Base-by-base conservation (phyloP, 2,113 vertebrate genomes). In the Gallinago undulata region DNA sequence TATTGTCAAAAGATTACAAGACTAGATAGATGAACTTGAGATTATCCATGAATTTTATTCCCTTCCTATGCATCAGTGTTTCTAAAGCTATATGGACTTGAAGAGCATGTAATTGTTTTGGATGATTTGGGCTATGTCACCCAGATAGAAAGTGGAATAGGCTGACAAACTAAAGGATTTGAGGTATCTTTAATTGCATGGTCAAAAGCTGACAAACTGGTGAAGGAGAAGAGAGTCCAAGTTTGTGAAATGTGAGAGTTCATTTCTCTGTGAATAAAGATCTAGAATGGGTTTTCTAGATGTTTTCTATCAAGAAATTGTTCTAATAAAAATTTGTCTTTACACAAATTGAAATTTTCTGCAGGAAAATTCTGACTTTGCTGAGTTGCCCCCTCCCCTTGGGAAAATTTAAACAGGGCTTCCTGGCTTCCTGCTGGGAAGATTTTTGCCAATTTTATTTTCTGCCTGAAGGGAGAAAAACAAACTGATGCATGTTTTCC, bases 381-480 rank as follows among this genome's bases (percentile, higher is more conserved):
- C 59, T 67, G 59, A 77, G 47, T 62, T 93, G 37, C n/a, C 43
- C 70, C 50, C 31, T 87, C 70, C 87, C 81, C 63, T 56, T 91
- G 86, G 94, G 93, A 96, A 94, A 91, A 96, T 91, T 94, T 84
- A 94, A 92, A 80, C 83, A 87, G 74, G 53, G 67, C 91, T 96
- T 95, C 90, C 85, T 93, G 92, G 88, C 82, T 93, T 93, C 91
- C 62, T 89, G 73, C 57, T 87, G 81, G 84, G 91, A 93, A 90
- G 64, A 75, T 22, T 89, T 96, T 95, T 94, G 84, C 87, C 94
- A 96, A 63, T 89, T 96, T 96, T 95, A 89, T 96, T 96, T 96
- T 96, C 93, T 97, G 94, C 91, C 93, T 96, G 93, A 94, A 94
- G 93, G 77, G 69, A 94, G 81, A 91, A 96, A 96, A 95, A 59